These are phyloP conservation scores for Podarcis cretensis DNA, from an alignment of 2,113 vertebrate species.

Conservation along the genomic window DNA sequence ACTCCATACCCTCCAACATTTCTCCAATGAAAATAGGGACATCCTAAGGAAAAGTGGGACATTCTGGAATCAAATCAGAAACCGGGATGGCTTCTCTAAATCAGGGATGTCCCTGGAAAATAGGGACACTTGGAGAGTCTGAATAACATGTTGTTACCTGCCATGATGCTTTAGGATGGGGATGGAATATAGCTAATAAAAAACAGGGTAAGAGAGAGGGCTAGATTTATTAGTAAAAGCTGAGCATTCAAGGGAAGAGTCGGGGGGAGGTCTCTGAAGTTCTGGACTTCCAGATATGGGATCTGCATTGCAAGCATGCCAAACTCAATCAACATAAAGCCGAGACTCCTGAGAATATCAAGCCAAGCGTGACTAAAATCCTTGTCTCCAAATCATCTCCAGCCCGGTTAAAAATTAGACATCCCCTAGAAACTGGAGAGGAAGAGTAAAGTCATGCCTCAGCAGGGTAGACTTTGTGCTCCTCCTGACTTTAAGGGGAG, in stretches of 20 bases:
- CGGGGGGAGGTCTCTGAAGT: background rate
- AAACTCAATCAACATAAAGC: slow-evolving; percentile 71
- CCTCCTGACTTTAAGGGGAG: slow-evolving; percentile 53
- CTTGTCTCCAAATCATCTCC: slow-evolving; percentile 68
- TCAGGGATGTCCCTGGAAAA: too few relatives aligned
- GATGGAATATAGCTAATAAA: background rate
- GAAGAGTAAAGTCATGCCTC: slow-evolving; percentile 59
- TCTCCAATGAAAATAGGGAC: too few relatives aligned
- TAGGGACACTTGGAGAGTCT: too few relatives aligned
- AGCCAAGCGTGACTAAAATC: slow-evolving; percentile 75
- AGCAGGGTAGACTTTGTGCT: slow-evolving; percentile 58
- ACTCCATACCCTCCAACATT: too few relatives aligned
- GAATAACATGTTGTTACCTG: background rate
- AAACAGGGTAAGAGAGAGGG: background rate
- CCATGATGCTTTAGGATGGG: background rate
- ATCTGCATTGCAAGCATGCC: slow-evolving; percentile 38
- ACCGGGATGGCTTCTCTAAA: too few relatives aligned
- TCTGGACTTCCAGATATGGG: slow-evolving; percentile 52
- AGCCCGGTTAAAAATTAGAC: slow-evolving; percentile 74
- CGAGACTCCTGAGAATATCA: slow-evolving; percentile 70
- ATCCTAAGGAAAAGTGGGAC: too few relatives aligned
- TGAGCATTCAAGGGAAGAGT: background rate
- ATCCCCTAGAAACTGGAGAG: slow-evolving; percentile 39
- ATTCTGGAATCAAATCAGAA: too few relatives aligned
- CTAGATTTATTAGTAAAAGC: background rate